phyloP scores from a whole-genome alignment of 2,113 vertebrate genomes.

The Phaethon lepturus region DNA sequence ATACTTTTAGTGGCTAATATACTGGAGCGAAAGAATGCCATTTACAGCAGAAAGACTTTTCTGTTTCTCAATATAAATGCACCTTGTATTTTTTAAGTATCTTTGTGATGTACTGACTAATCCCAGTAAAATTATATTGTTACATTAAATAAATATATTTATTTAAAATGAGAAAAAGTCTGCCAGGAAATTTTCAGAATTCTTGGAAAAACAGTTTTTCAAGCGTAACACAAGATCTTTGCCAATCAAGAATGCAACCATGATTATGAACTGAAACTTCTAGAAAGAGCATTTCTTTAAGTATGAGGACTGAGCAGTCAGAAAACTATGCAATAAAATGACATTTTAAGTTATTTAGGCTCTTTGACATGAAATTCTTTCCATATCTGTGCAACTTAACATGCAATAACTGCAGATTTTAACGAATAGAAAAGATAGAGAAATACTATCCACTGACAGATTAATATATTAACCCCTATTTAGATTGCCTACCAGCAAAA shows the following conservation, averaged over 20 bases:
- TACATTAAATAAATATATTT: not conserved
- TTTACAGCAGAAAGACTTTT: not conserved
- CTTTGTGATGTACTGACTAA: not conserved
- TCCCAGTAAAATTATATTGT: not conserved
- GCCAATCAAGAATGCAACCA: not conserved
- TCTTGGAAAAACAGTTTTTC: not conserved
- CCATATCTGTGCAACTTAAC: not conserved
- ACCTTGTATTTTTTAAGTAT: not conserved
- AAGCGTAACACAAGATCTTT: not conserved
- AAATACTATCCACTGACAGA: not conserved
- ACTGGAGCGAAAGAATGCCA: not conserved
- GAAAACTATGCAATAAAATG: not conserved
- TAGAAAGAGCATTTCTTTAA: not conserved
- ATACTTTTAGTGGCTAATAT: not conserved
- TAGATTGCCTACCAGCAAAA: not conserved
- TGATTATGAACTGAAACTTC: not conserved
- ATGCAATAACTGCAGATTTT: not conserved
- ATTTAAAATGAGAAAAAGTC: not conserved
- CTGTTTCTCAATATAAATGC: not conserved
- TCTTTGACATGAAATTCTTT: not conserved
- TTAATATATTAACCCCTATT: not conserved
- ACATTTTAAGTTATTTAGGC: not conserved
- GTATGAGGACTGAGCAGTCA: not conserved
- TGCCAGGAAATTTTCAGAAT: not conserved
- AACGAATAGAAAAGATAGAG: not conserved